Conservation (phyloP, 2,113 vertebrate species). For the Scomber scombrus region DNA sequence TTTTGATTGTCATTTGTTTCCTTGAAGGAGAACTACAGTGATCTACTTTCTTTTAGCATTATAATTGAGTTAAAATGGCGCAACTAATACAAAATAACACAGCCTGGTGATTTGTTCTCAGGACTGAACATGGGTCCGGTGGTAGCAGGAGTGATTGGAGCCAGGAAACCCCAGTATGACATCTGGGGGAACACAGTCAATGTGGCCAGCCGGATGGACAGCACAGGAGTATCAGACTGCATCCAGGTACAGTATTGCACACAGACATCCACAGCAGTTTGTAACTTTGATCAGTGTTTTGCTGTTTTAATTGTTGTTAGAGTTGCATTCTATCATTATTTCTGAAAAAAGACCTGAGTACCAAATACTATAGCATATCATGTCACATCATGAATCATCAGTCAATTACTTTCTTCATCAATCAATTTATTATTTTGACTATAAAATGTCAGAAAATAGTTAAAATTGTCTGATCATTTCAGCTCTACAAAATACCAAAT, state of each 20-base stretch:
- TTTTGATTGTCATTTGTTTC: neutral
- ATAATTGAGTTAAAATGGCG: neutral
- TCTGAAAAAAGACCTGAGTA: too few species aligned
- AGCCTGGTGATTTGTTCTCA: conserved; percentile 61
- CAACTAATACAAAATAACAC: conserved; percentile 26
- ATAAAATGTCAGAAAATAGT: too few species aligned
- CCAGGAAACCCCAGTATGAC: conserved; percentile 95
- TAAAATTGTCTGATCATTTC: too few species aligned
- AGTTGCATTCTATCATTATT: too few species aligned
- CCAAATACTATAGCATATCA: too few species aligned
- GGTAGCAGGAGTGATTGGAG: conserved; percentile 95
- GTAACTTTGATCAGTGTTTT: neutral
- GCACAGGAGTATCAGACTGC: conserved; percentile 94
- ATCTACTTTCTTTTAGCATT: neutral
- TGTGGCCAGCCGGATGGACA: conserved; percentile 97
- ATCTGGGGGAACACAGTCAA: conserved; percentile 99
- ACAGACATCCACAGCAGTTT: neutral
- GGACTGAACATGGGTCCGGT: conserved; percentile 97
- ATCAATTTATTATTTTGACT: too few species aligned
- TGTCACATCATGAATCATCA: too few species aligned
- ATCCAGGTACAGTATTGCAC: conserved; percentile 88
- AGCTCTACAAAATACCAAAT: too few species aligned
- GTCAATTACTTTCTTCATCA: too few species aligned
- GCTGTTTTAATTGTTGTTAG: neutral
- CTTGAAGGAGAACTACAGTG: neutral